Base-by-base conservation (phyloP, 1,140 invertebrate species). In the Diachasmimorpha longicaudata region DNA sequence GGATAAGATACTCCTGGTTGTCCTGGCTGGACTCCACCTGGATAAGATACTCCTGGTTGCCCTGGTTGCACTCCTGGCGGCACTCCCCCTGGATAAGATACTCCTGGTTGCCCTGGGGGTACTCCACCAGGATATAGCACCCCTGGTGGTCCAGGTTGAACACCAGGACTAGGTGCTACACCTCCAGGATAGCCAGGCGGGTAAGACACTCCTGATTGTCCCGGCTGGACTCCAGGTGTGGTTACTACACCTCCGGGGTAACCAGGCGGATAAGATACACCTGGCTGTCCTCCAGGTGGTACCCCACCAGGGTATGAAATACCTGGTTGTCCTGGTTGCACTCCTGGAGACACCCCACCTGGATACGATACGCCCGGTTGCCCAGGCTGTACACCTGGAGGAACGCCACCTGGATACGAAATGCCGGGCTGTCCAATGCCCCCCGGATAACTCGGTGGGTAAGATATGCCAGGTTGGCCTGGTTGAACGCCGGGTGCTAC, bases 291-390 rank as follows among this genome's bases (percentile, higher is more conserved):
- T 14, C 78, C 77, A 13, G 76, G 71, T 6, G 48, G 44, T 4
- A 74, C 16, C 0, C 68, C 78, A 74, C 70, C 78, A 37, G 71
- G 71, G 66, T 75, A 74, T 70, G 75, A 52, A 77, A 72, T 71
- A 37, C 76, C 79, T 31, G 44, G 11, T 31, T 70, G 44, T 25
- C 69, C 23, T 48, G 16, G 19, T 8, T 16, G 37, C 23, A 44
- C 39, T 46, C 68, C 68, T 46, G 68, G 68, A 55, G 16, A 0
- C 4, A 48, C 10, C 0, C 46, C 70, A 14, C 46, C 46, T 39
- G 78, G 63, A 66, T 66, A 66, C 16, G 52, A 58, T 14, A 31
- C n/a, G 10, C 21, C 63, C 10, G 63, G 25, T 66, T 23, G 31
- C 58, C 55, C 52, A 42, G 66, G 55, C 11, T 66, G 63, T 36